Evolutionary conservation across 2,797 vertebrate genomes (phyloP).

Genomic region (Morus bassanus): DNA sequence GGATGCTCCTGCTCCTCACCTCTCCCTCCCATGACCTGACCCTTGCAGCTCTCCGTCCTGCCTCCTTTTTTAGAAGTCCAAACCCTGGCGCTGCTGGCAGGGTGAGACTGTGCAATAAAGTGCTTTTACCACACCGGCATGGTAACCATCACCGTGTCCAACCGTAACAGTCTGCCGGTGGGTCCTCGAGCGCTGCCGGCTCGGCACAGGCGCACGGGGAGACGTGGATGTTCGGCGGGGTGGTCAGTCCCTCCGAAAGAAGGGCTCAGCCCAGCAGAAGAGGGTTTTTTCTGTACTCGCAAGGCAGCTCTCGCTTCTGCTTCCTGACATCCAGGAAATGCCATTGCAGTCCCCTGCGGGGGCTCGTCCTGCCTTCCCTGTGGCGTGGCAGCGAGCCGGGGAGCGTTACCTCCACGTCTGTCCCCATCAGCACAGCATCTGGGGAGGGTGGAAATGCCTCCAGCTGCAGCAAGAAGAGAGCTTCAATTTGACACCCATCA

Average conservation of each 20-base stretch:
- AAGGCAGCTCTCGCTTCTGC: not conserved
- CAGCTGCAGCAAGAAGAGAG: fast-evolving
- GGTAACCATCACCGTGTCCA: not conserved
- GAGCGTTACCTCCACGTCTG: not conserved
- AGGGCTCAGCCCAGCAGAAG: not conserved
- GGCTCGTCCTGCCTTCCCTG: not conserved
- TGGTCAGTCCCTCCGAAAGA: not conserved
- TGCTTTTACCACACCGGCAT: not conserved
- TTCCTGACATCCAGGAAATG: not conserved
- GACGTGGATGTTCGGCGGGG: fast-evolving
- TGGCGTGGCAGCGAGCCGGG: not conserved
- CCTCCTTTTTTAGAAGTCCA: not conserved
- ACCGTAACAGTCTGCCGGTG: fast-evolving
- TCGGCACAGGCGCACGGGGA: fast-evolving
- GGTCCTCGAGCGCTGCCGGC: fast-evolving
- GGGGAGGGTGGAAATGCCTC: not conserved
- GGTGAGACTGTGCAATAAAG: not conserved
- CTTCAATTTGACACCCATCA: fast-evolving
- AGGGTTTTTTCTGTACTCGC: not conserved
- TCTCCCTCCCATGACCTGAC: not conserved
- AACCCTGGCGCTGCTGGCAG: too few relatives aligned
- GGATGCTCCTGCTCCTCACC: not conserved
- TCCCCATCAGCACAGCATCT: not conserved
- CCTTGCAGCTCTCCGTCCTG: not conserved
- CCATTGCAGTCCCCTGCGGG: not conserved